phyloP scores from a whole-genome alignment of 2,797 vertebrate genomes.

The Loris lydekkerianus region DNA sequence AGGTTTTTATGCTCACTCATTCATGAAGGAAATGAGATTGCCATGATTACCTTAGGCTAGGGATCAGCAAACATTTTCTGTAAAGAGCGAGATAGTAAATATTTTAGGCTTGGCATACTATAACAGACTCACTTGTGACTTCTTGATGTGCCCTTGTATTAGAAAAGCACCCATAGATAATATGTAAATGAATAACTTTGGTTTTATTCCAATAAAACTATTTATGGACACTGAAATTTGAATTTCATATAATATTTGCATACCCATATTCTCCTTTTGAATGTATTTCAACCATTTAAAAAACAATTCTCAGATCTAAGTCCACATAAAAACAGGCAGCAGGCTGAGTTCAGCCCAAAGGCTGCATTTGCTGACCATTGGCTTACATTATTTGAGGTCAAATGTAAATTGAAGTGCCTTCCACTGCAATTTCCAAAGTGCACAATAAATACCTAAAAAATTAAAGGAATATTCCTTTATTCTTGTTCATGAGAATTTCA shows the following conservation, averaged over 20 bases:
- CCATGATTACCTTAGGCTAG: constrained; percentile 60
- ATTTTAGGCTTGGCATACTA: background rate
- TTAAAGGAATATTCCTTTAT: background rate
- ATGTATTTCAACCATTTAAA: constrained; percentile 38
- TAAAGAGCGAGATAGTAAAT: constrained; percentile 51
- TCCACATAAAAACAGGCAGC: background rate
- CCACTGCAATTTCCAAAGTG: background rate
- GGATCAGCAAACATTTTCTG: constrained; percentile 50
- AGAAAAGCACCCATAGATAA: background rate
- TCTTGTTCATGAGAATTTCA: constrained; percentile 17
- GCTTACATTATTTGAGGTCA: constrained; percentile 1
- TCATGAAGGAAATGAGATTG: constrained; percentile 75
- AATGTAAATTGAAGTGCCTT: background rate
- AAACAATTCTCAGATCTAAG: constrained; percentile 10
- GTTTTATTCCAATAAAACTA: constrained; percentile 47
- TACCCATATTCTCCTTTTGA: constrained; percentile 27
- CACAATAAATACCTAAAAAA: constrained; percentile 29
- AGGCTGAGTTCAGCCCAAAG: background rate
- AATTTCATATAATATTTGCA: constrained; percentile 38
- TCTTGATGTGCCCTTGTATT: background rate
- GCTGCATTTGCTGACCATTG: background rate
- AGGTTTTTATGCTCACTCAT: constrained; percentile 75
- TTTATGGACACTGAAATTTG: constrained; percentile 26
- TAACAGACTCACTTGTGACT: background rate
- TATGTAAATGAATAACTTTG: constrained; percentile 8